phyloP scores from a whole-genome alignment of 2,113 vertebrate genomes.

The Solenodon paradoxus region DNA sequence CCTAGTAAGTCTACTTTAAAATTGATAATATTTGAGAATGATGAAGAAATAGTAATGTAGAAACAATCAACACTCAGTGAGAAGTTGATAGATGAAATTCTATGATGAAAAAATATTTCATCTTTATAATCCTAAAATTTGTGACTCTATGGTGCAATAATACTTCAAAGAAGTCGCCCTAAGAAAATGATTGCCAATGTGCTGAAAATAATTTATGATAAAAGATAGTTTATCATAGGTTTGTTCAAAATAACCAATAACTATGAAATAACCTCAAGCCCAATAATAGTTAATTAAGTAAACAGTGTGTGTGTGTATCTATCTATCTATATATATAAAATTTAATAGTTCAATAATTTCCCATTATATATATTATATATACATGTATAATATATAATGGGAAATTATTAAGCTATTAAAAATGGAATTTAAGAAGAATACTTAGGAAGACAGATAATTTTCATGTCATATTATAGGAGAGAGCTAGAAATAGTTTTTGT shows the following conservation, averaged over 20 bases:
- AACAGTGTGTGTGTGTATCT: too few relatives aligned
- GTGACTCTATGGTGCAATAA: background rate
- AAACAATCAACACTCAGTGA: background rate
- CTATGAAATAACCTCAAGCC: background rate
- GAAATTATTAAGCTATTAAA: conserved; percentile 39
- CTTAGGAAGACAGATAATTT: background rate
- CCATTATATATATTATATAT: too few relatives aligned
- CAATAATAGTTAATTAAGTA: background rate
- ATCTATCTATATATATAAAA: too few relatives aligned
- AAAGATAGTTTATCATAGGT: background rate
- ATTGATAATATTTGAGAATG: background rate
- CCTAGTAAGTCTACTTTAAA: background rate
- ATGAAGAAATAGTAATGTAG: background rate
- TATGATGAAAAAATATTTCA: background rate
- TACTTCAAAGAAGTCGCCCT: background rate
- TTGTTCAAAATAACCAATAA: conserved; percentile 30
- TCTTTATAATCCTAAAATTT: background rate
- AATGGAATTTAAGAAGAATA: background rate
- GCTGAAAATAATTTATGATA: too few relatives aligned
- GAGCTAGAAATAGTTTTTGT: background rate
- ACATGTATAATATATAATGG: too few relatives aligned
- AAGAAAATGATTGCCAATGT: background rate
- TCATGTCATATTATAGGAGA: background rate
- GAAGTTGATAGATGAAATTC: background rate
- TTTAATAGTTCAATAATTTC: too few relatives aligned